phyloP scores from a whole-genome alignment of 1,140 invertebrate genomes.

The Bombyx mori region ASM3026992v2 NC_085121.1:12795001-12795500 shows the following conservation, averaged over 20 bases:
- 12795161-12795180: not conserved
- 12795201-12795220: too few species aligned
- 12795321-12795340: too few species aligned
- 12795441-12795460: slow-evolving; percentile 95
- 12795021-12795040: slow-evolving; percentile 97
- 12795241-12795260: too few species aligned
- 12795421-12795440: slow-evolving; percentile 81
- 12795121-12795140: slow-evolving; percentile 96
- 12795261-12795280: too few species aligned
- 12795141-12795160: slow-evolving; percentile 75
- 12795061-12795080: slow-evolving; percentile 93
- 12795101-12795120: slow-evolving; percentile 91
- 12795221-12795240: too few species aligned
- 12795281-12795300: too few species aligned
- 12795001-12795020: slow-evolving; percentile 96
- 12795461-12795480: slow-evolving; percentile 99
- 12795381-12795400: too few species aligned
- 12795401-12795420: too few species aligned
- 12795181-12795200: not conserved
- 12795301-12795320: too few species aligned
- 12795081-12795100: slow-evolving; percentile 95
- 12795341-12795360: too few species aligned
- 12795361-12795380: too few species aligned
- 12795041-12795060: slow-evolving; percentile 97
- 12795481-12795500: slow-evolving; percentile 82